A percentile compares a stretch with the other conserved stretches of the same genome.
Evolutionary conservation across 2,797 vertebrate species (phyloP).

Genomic region (Iguana delicatissima): DNA sequence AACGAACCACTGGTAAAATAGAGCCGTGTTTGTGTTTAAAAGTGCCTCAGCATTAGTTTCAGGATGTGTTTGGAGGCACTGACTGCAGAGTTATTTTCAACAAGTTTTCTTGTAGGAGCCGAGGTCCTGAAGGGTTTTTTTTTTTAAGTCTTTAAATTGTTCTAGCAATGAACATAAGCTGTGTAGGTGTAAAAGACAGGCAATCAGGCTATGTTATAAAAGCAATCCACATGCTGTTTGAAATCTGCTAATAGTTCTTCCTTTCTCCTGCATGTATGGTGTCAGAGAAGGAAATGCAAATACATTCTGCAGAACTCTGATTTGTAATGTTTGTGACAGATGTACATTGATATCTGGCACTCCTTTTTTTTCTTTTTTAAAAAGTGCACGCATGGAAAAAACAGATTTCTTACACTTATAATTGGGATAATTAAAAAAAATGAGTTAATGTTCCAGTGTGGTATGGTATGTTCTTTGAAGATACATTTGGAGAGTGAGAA

Average conservation of each 20-base stretch:
- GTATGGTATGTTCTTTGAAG: conserved; percentile 25
- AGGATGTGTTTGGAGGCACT: conserved; percentile 23
- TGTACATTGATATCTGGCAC: conserved; percentile 62
- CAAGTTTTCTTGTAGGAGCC: conserved; percentile 58
- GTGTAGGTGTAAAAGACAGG: conserved; percentile 74
- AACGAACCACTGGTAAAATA: background rate
- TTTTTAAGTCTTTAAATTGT: conserved; percentile 69
- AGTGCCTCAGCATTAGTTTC: conserved; percentile 40
- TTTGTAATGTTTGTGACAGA: conserved; percentile 58
- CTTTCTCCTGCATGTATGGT: conserved; percentile 50
- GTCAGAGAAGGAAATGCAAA: conserved; percentile 62
- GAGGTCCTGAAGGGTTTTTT: conserved; percentile 57
- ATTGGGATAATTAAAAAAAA: conserved; percentile 68
- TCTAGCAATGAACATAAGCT: conserved; percentile 73
- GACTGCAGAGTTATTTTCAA: conserved; percentile 57
- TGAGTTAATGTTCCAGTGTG: conserved; percentile 57
- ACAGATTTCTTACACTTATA: conserved; percentile 60
- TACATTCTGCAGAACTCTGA: conserved; percentile 44
- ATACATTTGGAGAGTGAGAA: conserved; percentile 10
- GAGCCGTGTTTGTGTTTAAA: conserved; percentile 34
- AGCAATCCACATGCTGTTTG: conserved; percentile 66
- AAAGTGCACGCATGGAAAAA: conserved; percentile 46
- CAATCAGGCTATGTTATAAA: conserved; percentile 71
- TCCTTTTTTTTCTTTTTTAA: background rate
- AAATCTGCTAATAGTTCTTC: conserved; percentile 70